A percentile compares a stretch with the other conserved stretches of the same genome.
Conservation (phyloP, 2,797 vertebrate genomes). For the Erethizon dorsatum region DNA sequence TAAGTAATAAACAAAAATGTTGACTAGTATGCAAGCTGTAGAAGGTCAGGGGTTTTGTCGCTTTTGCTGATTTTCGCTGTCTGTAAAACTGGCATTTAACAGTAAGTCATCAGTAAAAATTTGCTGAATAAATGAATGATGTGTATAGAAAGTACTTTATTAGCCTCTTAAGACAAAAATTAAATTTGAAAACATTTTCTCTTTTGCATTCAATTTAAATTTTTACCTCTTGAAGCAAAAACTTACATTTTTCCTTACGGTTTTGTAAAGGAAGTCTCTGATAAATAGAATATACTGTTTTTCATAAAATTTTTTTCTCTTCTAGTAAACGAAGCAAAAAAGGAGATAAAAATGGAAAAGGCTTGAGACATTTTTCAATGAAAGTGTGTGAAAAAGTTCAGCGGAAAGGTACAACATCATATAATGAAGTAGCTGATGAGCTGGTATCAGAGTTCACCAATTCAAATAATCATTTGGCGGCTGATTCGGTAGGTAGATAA, state of each 20-base stretch:
- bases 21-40: neutral
- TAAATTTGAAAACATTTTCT: conserved; percentile 65
- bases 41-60: neutral
- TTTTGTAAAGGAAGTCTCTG: conserved; percentile 51
- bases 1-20: neutral
- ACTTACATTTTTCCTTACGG: neutral
- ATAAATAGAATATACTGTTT: neutral
- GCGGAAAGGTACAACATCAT: conserved; percentile 93
- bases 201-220: conserved; percentile 28
- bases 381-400: conserved; percentile 96
- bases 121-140: conserved; percentile 50
- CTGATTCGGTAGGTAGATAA: conserved; percentile 91
- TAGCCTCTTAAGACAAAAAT: conserved; percentile 59
- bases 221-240: conserved; percentile 15
- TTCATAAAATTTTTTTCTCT: conserved; percentile 72
- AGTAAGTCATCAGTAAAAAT: conserved; percentile 21
- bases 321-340: conserved; percentile 93
- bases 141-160: neutral
- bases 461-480: conserved; percentile 90
- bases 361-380: conserved; percentile 95
- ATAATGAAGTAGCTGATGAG: conserved; percentile 94
- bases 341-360: conserved; percentile 95
- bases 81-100: neutral
- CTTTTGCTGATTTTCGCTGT: conserved; percentile 1
- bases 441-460: conserved; percentile 93